phyloP scores from a whole-genome alignment of 2,797 vertebrate species.

The Oryzias sinensis region DNA sequence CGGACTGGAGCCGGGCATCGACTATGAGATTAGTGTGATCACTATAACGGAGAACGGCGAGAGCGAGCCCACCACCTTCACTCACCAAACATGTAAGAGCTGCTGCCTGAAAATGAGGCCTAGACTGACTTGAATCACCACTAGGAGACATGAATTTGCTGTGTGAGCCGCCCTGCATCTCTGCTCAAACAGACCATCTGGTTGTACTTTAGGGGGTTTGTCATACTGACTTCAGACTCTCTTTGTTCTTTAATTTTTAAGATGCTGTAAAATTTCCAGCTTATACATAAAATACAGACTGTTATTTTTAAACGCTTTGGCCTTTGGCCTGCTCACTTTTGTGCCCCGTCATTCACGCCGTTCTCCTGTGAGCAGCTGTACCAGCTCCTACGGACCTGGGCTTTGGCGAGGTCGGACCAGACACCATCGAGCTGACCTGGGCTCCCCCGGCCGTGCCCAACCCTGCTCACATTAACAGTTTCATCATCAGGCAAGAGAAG shows the following conservation, averaged over 20 bases:
- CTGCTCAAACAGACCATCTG: constrained; percentile 54
- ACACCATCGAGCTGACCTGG: constrained; percentile 88
- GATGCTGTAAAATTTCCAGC: constrained; percentile 50
- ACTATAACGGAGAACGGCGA: constrained; percentile 94
- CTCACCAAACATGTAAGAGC: constrained; percentile 94
- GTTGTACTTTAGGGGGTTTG: constrained; percentile 50
- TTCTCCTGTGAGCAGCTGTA: constrained; percentile 78
- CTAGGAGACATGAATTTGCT: constrained; percentile 23
- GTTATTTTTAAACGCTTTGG: constrained; percentile 7
- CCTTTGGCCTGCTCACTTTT: not conserved
- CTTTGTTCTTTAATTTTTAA: constrained; percentile 55
- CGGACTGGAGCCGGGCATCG: constrained; percentile 95
- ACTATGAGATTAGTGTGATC: constrained; percentile 95
- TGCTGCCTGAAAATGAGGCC: not conserved
- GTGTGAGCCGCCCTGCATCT: constrained; percentile 22
- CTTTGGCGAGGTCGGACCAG: constrained; percentile 85
- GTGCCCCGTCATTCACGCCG: not conserved
- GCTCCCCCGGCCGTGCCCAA: constrained; percentile 81
- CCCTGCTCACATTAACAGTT: constrained; percentile 79
- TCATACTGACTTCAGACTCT: constrained; percentile 35
- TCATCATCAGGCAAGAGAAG: constrained; percentile 80
- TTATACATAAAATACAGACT: constrained; percentile 4
- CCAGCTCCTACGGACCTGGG: constrained; percentile 87
- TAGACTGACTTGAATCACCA: constrained; percentile 24
- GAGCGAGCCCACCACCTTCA: constrained; percentile 90